These are phyloP conservation scores for Corythucha ciliata DNA, from an alignment of 2,888 invertebrate species.

Conservation along the genomic window DNA sequence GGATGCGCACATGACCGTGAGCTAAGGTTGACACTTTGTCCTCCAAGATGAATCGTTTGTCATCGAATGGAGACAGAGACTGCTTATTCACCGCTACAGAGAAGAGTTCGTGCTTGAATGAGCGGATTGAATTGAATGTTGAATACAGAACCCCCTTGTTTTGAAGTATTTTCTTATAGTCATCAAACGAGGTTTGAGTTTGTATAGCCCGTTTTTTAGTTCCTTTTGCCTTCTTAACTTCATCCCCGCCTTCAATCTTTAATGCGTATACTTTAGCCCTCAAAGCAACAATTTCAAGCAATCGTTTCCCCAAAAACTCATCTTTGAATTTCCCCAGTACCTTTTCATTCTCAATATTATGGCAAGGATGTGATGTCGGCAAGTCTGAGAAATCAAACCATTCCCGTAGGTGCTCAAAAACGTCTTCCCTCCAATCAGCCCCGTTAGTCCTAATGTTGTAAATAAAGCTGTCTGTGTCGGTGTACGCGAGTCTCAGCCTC, in stretches of 20 bases:
- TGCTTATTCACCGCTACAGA: neutral
- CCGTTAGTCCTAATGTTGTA: neutral
- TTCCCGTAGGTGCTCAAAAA: too few species aligned
- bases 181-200: conserved; percentile 15
- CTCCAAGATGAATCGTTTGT: too few species aligned
- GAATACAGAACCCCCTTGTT: too few species aligned
- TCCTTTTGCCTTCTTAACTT: conserved; percentile 29
- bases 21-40: too few species aligned
- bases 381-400: conserved; percentile 39
- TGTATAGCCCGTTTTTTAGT: neutral
- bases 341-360: conserved; percentile 31
- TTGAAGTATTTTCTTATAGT: conserved; percentile 24
- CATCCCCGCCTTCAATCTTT: conserved; percentile 24
- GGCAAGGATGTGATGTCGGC: conserved; percentile 16
- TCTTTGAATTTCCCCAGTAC: conserved; percentile 39
- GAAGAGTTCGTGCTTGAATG: neutral
- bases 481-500: too few species aligned
- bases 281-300: conserved; percentile 38
- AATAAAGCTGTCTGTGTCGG: neutral
- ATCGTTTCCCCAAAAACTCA: conserved; percentile 36
- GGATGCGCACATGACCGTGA: too few species aligned
- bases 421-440: too few species aligned
- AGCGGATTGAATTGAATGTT: too few species aligned
- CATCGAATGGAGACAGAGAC: too few species aligned
- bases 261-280: conserved; percentile 36